These are phyloP conservation scores for Echeneis naucrates DNA, from an alignment of 2,797 vertebrate genomes.

Conservation along the genomic window DNA sequence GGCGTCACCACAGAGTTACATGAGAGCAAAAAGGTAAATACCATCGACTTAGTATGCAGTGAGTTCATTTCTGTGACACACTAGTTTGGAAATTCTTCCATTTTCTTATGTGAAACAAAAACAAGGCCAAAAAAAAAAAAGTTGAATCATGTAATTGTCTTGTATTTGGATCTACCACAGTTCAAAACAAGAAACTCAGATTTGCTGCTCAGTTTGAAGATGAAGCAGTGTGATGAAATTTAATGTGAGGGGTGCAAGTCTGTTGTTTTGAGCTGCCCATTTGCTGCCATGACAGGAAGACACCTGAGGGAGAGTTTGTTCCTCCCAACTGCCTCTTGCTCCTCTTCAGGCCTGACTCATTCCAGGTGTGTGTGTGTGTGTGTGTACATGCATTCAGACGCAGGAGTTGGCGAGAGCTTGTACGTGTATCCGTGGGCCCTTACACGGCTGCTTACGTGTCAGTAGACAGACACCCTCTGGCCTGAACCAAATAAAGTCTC, in stretches of 20 bases:
- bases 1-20: too few relatives aligned
- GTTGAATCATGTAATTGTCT: constrained; percentile 10
- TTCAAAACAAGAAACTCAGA: constrained; percentile 4
- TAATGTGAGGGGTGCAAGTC: constrained; percentile 48
- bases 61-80: neutral
- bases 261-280: constrained; percentile 62
- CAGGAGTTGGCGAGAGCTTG: constrained; percentile 10
- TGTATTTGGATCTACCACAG: neutral
- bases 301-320: constrained; percentile 72
- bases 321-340: constrained; percentile 60
- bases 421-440: constrained; percentile 32
- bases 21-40: neutral
- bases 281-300: constrained; percentile 58
- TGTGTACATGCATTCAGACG: constrained; percentile 15
- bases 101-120: neutral
- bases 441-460: constrained; percentile 48
- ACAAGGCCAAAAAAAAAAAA: neutral
- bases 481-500: constrained; percentile 79
- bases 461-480: constrained; percentile 75
- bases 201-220: constrained; percentile 25
- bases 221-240: constrained; percentile 47
- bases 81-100: neutral
- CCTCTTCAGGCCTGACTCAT: constrained; percentile 68
- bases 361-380: constrained; percentile 63
- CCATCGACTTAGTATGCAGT: neutral